These are phyloP conservation scores for Larimichthys crocea DNA, from an alignment of 2,113 vertebrate species.

Conservation along the genomic window DNA sequence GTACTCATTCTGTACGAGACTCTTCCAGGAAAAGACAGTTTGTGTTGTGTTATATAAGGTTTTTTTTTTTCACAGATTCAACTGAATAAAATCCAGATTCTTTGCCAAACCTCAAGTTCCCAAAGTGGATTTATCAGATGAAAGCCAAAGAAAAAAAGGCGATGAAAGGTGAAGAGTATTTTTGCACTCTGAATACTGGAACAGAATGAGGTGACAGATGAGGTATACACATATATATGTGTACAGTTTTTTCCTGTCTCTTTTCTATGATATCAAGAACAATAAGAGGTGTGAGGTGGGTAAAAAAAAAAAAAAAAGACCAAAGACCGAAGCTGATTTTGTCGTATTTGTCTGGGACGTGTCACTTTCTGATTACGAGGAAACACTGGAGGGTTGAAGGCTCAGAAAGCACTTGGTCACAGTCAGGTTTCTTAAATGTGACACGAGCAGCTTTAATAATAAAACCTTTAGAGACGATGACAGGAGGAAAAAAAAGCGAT, in stretches of 20 bases:
- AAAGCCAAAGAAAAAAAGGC: slow-evolving; percentile 16
- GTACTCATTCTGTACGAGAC: not conserved
- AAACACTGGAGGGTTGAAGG: not conserved
- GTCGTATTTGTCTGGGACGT: not conserved
- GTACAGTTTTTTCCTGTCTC: not conserved
- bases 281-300: not conserved
- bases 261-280: not conserved
- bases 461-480: not conserved
- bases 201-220: no score
- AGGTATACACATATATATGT: no score
- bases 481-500: not conserved
- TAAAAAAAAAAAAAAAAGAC: not conserved
- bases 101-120: slow-evolving; percentile 32
- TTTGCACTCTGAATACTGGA: slow-evolving; percentile 16
- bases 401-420: not conserved
- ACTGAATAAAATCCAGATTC: slow-evolving; percentile 3
- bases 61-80: not conserved
- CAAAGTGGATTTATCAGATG: slow-evolving; percentile 41
- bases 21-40: not conserved
- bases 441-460: not conserved
- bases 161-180: slow-evolving; percentile 34
- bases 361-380: not conserved
- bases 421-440: not conserved
- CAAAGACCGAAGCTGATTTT: not conserved
- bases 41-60: not conserved